Conservation (phyloP, 30 jellyfish, hydroid and myxozoan genomes). For the Hydra vulgaris region DNA sequence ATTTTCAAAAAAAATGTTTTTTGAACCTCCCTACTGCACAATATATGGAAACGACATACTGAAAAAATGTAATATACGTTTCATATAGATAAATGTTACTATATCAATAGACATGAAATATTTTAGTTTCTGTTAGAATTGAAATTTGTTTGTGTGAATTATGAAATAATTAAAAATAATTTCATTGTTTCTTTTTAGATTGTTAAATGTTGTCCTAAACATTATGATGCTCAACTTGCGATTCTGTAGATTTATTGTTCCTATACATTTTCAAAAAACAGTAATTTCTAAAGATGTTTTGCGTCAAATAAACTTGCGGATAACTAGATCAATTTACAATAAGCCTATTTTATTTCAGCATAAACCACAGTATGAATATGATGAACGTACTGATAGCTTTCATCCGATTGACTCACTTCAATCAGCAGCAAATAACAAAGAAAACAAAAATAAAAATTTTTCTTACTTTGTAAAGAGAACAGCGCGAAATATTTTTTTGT, state of each 20-base stretch:
- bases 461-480: not conserved
- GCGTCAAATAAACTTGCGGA: not conserved
- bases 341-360: not conserved
- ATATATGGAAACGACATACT: too few relatives aligned
- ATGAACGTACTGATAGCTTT: constrained; percentile 17
- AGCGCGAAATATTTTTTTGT: constrained; percentile 11
- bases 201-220: too few relatives aligned
- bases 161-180: too few relatives aligned
- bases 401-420: constrained; percentile 10
- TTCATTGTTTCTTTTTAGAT: too few relatives aligned
- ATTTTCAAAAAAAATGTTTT: too few relatives aligned
- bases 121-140: too few relatives aligned
- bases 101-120: too few relatives aligned
- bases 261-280: not conserved
- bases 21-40: too few relatives aligned
- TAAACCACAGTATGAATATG: constrained; percentile 23
- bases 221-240: not conserved
- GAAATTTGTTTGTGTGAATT: too few relatives aligned
- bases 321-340: not conserved
- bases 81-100: too few relatives aligned
- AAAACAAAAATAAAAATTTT: not conserved
- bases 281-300: not conserved
- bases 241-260: not conserved
- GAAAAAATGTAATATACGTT: too few relatives aligned
- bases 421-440: not conserved